Evolutionary conservation across 2,888 invertebrate species (phyloP), one percentile per base, ranked within the genome.

Genomic region (Dysmachus trigonus): DNA sequence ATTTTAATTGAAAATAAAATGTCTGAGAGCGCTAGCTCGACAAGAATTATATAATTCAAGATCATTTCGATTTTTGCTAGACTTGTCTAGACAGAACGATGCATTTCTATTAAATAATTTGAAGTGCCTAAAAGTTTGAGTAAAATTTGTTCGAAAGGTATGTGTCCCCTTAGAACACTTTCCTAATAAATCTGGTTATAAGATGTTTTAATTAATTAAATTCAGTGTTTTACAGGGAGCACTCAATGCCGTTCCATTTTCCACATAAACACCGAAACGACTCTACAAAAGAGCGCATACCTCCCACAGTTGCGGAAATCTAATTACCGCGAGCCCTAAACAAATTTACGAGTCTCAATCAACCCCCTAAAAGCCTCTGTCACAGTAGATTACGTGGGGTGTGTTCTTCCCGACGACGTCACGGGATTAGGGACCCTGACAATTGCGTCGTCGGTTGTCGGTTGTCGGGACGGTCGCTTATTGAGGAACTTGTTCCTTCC

Each of bases 281-380:
- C 51, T 31, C 35, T 35, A 31, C 53, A 22, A 51, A 38, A 51
- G 31, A 35, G 15, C 7, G 30, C 30, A 30, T 35, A 33, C 82
- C 62, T 15, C 82, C 82, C 38, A 62, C 62, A 22, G 62, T 38
- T 62, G 74, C 86, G 82, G 73, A 86, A 86, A 86, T 86, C 82
- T 83, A 86, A 86, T 86, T 86, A 86, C 86, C 77, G 83, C 41
- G 82, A 82, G 82, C 72, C 73, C 62, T 76, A 83, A 83, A 83
- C 62, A 86, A 86, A 86, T 74, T 85, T 85, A 38, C 77, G 27
- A 53, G 76, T 41, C 81, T 73, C 71, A 81, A 73, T 72, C 77
- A 81, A 27, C 82, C 82, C 53, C 82, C 41, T 85, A 86, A 86
- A 86, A 86, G 86, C 86, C 74, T 83, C 86, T 86, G 86, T 86